Percentiles rank a stretch among this genome's conserved stretches.
phyloP scores from a whole-genome alignment of 2,113 vertebrate genomes.

The Centropristis striata region DNA sequence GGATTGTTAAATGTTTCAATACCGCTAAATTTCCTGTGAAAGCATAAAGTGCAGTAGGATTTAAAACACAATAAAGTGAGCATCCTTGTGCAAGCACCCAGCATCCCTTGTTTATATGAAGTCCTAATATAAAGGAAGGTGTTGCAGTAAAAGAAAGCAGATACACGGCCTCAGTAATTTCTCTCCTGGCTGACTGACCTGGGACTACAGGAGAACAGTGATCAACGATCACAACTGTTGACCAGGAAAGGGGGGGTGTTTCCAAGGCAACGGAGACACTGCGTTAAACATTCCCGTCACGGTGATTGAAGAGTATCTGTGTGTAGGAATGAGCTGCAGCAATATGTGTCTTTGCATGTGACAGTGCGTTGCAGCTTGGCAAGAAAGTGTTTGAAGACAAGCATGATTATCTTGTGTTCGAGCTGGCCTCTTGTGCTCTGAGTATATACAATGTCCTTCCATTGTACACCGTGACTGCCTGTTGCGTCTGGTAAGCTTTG shows the following conservation, averaged over 20 bases:
- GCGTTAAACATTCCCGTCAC: slow-evolving; percentile 70
- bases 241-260: slow-evolving; percentile 45
- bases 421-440: background rate
- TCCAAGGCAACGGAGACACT: slow-evolving; percentile 66
- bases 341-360: slow-evolving; percentile 29
- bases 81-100: background rate
- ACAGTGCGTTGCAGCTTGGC: slow-evolving; percentile 36
- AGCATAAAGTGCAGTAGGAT: background rate
- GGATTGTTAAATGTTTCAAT: background rate
- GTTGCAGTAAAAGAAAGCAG: background rate
- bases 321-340: slow-evolving; percentile 46
- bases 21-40: slow-evolving; percentile 7
- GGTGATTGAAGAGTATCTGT: slow-evolving; percentile 60
- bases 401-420: background rate
- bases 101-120: slow-evolving; percentile 1
- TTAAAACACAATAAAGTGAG: slow-evolving; percentile 14
- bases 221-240: slow-evolving; percentile 42
- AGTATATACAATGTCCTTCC: slow-evolving; percentile 22
- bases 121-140: slow-evolving; percentile 18
- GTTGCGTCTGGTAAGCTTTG: slow-evolving; percentile 17
- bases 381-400: slow-evolving; percentile 36
- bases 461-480: slow-evolving; percentile 7
- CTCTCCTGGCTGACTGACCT: slow-evolving; percentile 32
- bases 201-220: slow-evolving; percentile 20
- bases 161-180: slow-evolving; percentile 3